phyloP scores from a whole-genome alignment of 2,888 invertebrate genomes.

The Meganola albula region DNA sequence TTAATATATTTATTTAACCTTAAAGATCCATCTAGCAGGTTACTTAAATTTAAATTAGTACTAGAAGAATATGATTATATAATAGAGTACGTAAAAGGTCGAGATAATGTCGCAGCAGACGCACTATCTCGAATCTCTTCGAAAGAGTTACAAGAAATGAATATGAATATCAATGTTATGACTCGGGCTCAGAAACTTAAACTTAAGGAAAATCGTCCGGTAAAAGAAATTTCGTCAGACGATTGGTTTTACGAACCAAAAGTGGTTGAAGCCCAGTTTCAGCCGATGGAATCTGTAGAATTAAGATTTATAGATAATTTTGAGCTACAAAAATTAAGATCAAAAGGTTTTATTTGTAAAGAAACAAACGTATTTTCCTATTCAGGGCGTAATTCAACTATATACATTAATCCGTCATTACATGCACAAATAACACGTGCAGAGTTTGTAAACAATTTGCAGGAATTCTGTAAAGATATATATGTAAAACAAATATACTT shows the following conservation, averaged over 20 bases:
- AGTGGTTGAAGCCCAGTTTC: slow-evolving; percentile 1
- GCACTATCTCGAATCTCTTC: slow-evolving; percentile 4
- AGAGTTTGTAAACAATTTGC: not conserved
- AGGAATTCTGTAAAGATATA: not conserved
- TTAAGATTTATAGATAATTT: slow-evolving; percentile 1
- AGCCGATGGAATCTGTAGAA: slow-evolving; percentile 1
- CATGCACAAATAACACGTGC: slow-evolving; percentile 1
- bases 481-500: not conserved
- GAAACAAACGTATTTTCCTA: slow-evolving; percentile 1
- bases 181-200: slow-evolving; percentile 6
- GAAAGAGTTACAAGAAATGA: slow-evolving; percentile 5
- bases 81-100: slow-evolving; percentile 1
- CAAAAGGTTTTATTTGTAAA: slow-evolving; percentile 1
- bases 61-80: not conserved
- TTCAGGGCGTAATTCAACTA: slow-evolving; percentile 1
- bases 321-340: slow-evolving; percentile 1
- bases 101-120: slow-evolving; percentile 7
- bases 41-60: slow-evolving; percentile 3
- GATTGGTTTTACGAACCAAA: slow-evolving; percentile 3
- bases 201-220: not conserved
- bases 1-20: slow-evolving; percentile 1
- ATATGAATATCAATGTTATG: slow-evolving; percentile 4
- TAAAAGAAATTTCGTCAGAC: not conserved
- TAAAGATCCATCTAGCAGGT: slow-evolving; percentile 5
- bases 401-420: slow-evolving; percentile 1